Base-by-base conservation (phyloP, 2,113 vertebrate genomes). In the Melanostigma gelatinosum region DNA sequence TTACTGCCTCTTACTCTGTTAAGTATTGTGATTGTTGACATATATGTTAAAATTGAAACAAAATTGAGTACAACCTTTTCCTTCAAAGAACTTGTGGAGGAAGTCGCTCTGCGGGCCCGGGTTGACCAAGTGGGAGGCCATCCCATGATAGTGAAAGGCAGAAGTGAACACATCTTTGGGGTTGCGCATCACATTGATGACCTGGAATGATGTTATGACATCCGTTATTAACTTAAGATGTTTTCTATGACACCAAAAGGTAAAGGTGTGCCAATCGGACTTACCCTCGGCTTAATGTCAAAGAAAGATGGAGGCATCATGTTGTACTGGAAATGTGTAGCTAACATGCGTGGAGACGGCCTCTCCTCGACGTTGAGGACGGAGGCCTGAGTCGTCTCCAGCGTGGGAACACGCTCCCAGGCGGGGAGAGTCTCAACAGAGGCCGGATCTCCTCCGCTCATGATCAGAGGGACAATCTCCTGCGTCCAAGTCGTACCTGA, bases 401-500 rank as follows among this genome's bases (percentile, higher is more conserved):
- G 93, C 94, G 95, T 24, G 24, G 95, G 95, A 27, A 93, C 91
- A 9, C 95, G 88, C 50, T 93, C 90, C 94, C 94, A 95, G 89
- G 93, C 95, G 4, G 83, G 94, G 6, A 93, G 36, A 4, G 83
- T 91, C 74, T 89, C 90, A 4, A 96, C 86, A 1, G 92, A 77
- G 4, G 89, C 70, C 16, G 90, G 82, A 75, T 96, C 94, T 3
- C 94, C 95, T 15, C 87, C 88, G n/a, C 90, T 95, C 61, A 77
- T 3, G 62, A 95, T 86, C 72, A 95, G 79, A 13, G 94, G 92
- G 8, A 94, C 46, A 1, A 96, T 91, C 92, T 95, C 95, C 91
- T 95, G 93, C 91, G 90, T 89, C 95, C 95, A 96, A 22, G 93
- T 95, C 0, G 94, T 95, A 8, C 95, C 95, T 96, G 10, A 46